Conservation (phyloP, 2,888 invertebrate genomes). For the Microchrysa polita region DNA sequence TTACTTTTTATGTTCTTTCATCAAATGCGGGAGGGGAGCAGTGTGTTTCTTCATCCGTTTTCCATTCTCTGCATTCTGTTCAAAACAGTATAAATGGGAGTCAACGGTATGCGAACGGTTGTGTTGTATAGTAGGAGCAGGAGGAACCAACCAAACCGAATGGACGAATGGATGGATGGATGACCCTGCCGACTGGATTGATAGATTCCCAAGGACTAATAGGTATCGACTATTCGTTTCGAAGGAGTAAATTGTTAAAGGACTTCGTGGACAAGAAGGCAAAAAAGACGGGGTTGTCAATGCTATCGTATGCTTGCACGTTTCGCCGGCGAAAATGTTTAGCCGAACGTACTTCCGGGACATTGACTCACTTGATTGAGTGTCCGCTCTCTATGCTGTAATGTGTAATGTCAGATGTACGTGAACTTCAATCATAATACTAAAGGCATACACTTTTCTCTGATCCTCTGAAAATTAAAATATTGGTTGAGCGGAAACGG, state of each 20-base stretch:
- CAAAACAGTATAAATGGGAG: background rate
- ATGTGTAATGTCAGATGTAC: too few species aligned
- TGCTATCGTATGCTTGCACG: too few species aligned
- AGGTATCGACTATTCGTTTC: background rate
- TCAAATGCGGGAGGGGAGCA: slow-evolving; percentile 25
- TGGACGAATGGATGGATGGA: slow-evolving; percentile 2
- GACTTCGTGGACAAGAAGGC: background rate
- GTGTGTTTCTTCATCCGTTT: slow-evolving; percentile 19
- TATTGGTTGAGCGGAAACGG: too few species aligned
- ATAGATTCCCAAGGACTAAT: slow-evolving; percentile 23
- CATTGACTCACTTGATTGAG: too few species aligned
- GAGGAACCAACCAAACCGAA: too few species aligned
- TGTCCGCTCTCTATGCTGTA: too few species aligned
- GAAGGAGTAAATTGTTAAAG: slow-evolving; percentile 3
- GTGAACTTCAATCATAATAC: too few species aligned
- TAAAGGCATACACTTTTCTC: too few species aligned
- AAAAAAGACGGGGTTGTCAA: too few species aligned
- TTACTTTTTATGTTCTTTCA: slow-evolving; percentile 42
- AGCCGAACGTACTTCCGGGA: too few species aligned
- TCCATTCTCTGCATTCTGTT: background rate
- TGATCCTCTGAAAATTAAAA: too few species aligned
- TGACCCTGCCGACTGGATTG: slow-evolving; percentile 24
- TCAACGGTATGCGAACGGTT: background rate
- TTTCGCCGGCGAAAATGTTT: too few species aligned
- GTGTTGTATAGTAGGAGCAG: background rate